phyloP scores from a whole-genome alignment of 2,113 vertebrate genomes.

The Alaudala cheleensis region DNA sequence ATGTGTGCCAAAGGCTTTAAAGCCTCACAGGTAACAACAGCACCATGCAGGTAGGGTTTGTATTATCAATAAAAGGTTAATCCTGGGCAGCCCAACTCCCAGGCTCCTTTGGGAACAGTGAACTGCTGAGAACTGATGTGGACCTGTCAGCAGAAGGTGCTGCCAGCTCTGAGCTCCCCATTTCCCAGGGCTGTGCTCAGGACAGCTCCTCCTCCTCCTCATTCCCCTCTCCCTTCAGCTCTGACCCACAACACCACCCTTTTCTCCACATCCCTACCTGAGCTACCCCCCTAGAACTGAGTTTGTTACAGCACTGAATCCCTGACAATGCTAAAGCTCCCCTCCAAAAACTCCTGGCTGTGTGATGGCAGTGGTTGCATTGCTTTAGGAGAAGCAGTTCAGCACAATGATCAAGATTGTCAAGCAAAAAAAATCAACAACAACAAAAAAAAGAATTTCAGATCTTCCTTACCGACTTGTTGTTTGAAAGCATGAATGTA shows the following conservation, averaged over 20 bases:
- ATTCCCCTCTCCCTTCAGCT: neutral
- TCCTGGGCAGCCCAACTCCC: neutral
- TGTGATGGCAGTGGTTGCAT: neutral
- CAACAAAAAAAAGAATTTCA: neutral
- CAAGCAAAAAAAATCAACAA: neutral
- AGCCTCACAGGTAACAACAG: neutral
- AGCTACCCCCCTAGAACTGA: neutral
- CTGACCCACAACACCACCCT: neutral
- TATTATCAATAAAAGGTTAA: neutral
- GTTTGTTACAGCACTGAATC: neutral
- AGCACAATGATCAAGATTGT: neutral
- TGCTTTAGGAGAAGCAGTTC: neutral
- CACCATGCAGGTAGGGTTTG: neutral
- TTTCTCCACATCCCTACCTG: neutral
- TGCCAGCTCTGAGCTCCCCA: neutral
- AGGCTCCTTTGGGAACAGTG: neutral
- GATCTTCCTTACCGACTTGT: constrained; percentile 90
- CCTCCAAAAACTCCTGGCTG: neutral
- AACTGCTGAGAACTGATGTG: neutral
- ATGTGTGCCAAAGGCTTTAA: neutral
- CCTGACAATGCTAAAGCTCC: neutral
- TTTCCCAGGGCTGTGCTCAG: neutral
- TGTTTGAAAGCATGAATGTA: constrained; percentile 98
- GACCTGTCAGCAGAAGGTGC: neutral
- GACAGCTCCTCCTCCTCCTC: neutral